Base-by-base conservation (phyloP, 1,140 invertebrate genomes). In the Carposina sasakii region DNA sequence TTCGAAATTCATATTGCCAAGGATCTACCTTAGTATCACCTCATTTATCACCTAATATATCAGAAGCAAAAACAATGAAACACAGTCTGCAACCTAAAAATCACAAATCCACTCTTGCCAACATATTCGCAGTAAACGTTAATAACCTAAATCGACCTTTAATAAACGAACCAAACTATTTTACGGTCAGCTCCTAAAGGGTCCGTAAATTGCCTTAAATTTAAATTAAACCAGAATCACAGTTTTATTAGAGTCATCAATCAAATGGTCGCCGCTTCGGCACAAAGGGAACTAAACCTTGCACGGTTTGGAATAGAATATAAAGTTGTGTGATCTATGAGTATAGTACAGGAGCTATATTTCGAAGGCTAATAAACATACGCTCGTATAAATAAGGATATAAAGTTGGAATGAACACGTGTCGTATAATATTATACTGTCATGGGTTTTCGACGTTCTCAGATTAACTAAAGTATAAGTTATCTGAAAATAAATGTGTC, bases 151-250 rank as follows among this genome's bases (percentile, higher is more conserved):
- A 54, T 52, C 67, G 59, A 59, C 66, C 68, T 56, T 60, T 65
- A 48, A 46, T 52, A 52, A 64, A 67, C 72, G n/a, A 81, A 78
- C 76, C 67, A 75, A 72, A 60, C 67, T 65, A 76, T 74, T 82
- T 73, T 73, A 76, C 71, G 76, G 76, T 75, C 74, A 79, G 64
- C n/a, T n/a, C n/a, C n/a, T n/a, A n/a, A 39, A 17, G 36, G 19
- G 13, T 10, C 33, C 67, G 51, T 72, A 76, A 83, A 83, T 79
- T 83, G 74, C 74, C 72, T 83, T 79, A 83, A 83, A 83, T 83
- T 81, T 75, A 83, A 83, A 83, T 83, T 83, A 83, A 83, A 79
- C 76, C 74, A 75, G 76, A 83, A 79, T 83, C 74, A 73, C 74
- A 75, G 68, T 83, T 82, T 81, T 83, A 83, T 83, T 83, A 83